phyloP scores from a whole-genome alignment of 2,113 vertebrate species.

The Rhabdomys dilectus region DNA sequence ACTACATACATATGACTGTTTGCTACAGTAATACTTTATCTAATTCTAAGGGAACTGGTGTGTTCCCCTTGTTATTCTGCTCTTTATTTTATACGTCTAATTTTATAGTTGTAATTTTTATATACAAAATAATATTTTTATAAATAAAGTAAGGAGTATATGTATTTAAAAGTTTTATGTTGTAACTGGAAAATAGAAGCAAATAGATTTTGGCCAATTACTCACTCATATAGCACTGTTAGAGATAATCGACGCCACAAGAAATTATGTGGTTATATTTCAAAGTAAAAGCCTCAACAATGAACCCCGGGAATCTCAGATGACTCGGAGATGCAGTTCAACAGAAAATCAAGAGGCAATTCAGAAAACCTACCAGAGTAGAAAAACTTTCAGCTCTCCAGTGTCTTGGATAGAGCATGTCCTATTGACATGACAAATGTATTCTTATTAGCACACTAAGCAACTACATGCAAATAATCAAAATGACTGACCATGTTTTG shows the following conservation, averaged over 20 bases:
- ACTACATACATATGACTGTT: neutral
- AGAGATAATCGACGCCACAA: neutral
- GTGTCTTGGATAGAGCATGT: neutral
- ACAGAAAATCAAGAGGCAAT: neutral
- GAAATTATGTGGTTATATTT: neutral
- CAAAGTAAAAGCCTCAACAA: neutral
- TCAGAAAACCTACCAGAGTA: neutral
- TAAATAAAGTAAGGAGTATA: neutral
- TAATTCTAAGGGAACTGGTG: neutral
- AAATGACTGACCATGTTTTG: neutral
- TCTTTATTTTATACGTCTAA: neutral
- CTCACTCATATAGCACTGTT: fast-evolving
- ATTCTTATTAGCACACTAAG: neutral
- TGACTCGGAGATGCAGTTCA: neutral
- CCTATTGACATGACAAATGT: neutral
- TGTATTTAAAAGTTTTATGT: neutral
- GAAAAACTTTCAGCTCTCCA: neutral
- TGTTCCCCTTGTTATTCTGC: too few relatives aligned
- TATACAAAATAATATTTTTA: neutral
- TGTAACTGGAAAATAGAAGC: neutral
- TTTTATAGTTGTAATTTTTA: too few relatives aligned
- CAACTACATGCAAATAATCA: neutral
- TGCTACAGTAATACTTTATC: neutral
- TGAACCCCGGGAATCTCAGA: neutral
- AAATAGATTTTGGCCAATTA: neutral